phyloP scores from a whole-genome alignment of 2,113 vertebrate species.

The Tauraco erythrolophus region DNA sequence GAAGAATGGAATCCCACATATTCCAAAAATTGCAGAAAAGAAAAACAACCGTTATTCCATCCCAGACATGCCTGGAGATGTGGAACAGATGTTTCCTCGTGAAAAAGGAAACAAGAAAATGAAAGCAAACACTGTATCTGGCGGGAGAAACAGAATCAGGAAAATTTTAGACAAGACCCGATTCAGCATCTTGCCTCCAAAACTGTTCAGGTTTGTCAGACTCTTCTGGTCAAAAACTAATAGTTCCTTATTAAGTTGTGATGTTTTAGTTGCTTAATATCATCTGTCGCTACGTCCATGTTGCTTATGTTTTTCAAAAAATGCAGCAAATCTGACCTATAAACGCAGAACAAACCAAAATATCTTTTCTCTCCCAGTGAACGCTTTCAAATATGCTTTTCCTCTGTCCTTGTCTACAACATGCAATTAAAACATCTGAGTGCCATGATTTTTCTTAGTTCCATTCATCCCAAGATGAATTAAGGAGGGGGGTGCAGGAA shows the following conservation, averaged over 20 bases:
- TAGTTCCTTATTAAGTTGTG: background rate
- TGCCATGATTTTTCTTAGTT: background rate
- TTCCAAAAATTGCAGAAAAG: constrained; percentile 96
- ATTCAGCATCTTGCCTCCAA: constrained; percentile 96
- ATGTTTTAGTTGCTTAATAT: background rate
- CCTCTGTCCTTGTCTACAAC: background rate
- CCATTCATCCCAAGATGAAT: background rate
- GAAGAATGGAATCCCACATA: constrained; percentile 90
- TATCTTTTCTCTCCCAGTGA: background rate
- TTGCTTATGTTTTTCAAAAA: background rate
- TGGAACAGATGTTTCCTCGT: constrained; percentile 87
- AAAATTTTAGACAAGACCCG: constrained; percentile 97
- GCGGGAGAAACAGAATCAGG: constrained; percentile 93
- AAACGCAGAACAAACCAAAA: background rate
- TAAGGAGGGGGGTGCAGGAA: background rate
- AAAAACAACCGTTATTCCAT: constrained; percentile 97
- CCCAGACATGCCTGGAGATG: constrained; percentile 91
- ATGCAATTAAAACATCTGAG: background rate
- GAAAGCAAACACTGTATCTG: constrained; percentile 96
- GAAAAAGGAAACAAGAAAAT: constrained; percentile 92
- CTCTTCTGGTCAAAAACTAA: background rate
- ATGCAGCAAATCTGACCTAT: background rate
- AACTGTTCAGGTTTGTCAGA: constrained; percentile 90
- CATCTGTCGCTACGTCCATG: background rate
- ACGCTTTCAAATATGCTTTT: accelerated